Evolutionary conservation across 2,797 vertebrate genomes (phyloP).

Genomic region (Notamacropus eugenii): DNA sequence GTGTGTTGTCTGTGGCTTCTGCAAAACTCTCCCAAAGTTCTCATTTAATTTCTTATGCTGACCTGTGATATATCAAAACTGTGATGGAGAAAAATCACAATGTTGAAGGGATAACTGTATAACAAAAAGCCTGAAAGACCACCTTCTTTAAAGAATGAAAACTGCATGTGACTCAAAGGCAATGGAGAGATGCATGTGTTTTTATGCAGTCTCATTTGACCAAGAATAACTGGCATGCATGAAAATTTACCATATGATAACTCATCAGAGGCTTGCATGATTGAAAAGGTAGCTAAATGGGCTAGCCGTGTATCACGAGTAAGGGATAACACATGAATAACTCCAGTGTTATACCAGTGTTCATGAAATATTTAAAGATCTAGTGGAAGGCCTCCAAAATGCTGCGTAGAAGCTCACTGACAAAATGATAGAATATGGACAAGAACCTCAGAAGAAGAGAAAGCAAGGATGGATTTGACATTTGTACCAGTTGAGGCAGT

Average conservation of each 20-base stretch:
- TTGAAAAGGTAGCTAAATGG: neutral
- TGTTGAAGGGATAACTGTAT: neutral
- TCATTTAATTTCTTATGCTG: neutral
- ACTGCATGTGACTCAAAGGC: neutral
- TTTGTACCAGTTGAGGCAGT: neutral
- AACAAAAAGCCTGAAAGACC: neutral
- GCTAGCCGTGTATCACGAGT: neutral
- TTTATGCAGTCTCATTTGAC: neutral
- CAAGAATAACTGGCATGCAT: neutral
- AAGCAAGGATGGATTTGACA: neutral
- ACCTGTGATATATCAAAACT: neutral
- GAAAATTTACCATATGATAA: neutral
- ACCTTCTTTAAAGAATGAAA: neutral
- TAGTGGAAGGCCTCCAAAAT: constrained; percentile 28
- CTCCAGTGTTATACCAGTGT: neutral
- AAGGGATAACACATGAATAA: neutral
- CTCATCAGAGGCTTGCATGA: neutral
- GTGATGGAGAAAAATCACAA: neutral
- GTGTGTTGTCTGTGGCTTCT: neutral
- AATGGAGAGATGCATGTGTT: neutral
- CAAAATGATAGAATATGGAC: neutral
- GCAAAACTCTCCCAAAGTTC: neutral
- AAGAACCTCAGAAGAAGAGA: neutral
- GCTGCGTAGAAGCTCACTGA: constrained; percentile 36
- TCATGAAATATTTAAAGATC: constrained; percentile 48